Conservation (phyloP, 2,888 invertebrate genomes). For the Dorcus hopei region DNA sequence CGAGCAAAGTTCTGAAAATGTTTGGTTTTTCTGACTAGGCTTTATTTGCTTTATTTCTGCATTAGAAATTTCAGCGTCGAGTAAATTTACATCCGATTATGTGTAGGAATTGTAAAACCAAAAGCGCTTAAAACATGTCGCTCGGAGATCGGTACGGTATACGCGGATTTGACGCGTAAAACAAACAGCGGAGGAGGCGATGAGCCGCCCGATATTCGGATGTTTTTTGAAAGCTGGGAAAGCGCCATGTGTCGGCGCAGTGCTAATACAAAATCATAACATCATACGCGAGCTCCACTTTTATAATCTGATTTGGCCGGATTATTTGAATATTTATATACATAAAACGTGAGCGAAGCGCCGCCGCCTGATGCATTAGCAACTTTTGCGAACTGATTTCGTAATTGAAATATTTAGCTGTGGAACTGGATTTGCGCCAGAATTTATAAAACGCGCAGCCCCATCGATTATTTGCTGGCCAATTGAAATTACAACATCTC, state of each 20-base stretch:
- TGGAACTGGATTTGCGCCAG: conserved; percentile 2
- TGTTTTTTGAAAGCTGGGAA: conserved; percentile 19
- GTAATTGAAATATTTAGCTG: conserved; percentile 38
- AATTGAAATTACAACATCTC: too few relatives aligned
- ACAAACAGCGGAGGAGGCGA: conserved; percentile 26
- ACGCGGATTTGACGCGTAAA: conserved; percentile 25
- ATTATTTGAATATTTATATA: conserved; percentile 51
- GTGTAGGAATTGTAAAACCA: too few relatives aligned
- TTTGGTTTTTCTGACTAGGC: too few relatives aligned
- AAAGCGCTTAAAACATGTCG: background rate
- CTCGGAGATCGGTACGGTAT: background rate
- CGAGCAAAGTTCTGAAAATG: too few relatives aligned
- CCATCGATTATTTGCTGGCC: background rate
- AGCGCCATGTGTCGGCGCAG: conserved; percentile 24
- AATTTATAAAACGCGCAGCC: conserved; percentile 8
- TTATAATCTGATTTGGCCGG: conserved; percentile 48
- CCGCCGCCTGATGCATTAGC: conserved; percentile 45
- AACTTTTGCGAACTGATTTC: conserved; percentile 42
- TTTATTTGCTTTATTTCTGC: too few relatives aligned
- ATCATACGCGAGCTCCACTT: conserved; percentile 48
- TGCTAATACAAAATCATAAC: conserved; percentile 49
- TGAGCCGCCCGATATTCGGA: conserved; percentile 22
- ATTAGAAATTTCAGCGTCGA: too few relatives aligned
- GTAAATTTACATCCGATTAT: too few relatives aligned
- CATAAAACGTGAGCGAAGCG: conserved; percentile 42